Base-by-base conservation (phyloP, 2,797 vertebrate species). In the Telmatherina bonti region DNA sequence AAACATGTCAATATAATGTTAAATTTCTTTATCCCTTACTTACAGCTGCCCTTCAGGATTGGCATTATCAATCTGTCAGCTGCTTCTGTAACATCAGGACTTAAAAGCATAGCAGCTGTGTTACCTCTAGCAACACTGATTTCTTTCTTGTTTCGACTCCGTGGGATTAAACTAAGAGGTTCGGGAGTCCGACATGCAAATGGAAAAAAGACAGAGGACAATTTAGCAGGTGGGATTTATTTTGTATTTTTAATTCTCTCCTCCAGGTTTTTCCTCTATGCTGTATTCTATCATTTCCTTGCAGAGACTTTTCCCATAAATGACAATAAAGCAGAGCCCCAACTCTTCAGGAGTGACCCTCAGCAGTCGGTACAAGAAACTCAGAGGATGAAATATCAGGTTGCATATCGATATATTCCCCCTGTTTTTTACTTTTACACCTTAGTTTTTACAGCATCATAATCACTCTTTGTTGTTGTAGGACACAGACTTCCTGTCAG, bases 131-230 rank as follows among this genome's bases (percentile, higher is more conserved):
- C 88, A 2, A 84, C 87, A 38, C 26, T 94, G n/a, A 11, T 95
- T 67, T 94, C 93, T 0, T 85, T 94, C 68, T 86, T 96, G 59
- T 96, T 96, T 82, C 88, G 94, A 57, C 68, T 91, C 70, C 79
- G 80, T 67, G 66, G 91, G 83, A 93, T 93, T 70, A 63, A 81
- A 72, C 56, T 27, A 26, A 18, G 4, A 0, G 13, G 24, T 30
- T 51, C 24, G 6, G 60, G 20, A 22, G 51, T 58, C 65, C 62
- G 72, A 10, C 33, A 41, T 12, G 0, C 5, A 16, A 47, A 45
- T 18, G 11, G 31, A 7, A 47, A 60, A 66, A 58, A 54, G 22
- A 62, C 60, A 18, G 65, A 29, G 1, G 67, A 72, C 54, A 60
- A 41, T 45, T 64, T 60, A 26, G 67, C 70, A 72, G 94, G 95